These are phyloP conservation scores for Talpa occidentalis DNA, from an alignment of 2,113 vertebrate species.

Conservation along the genomic window DNA sequence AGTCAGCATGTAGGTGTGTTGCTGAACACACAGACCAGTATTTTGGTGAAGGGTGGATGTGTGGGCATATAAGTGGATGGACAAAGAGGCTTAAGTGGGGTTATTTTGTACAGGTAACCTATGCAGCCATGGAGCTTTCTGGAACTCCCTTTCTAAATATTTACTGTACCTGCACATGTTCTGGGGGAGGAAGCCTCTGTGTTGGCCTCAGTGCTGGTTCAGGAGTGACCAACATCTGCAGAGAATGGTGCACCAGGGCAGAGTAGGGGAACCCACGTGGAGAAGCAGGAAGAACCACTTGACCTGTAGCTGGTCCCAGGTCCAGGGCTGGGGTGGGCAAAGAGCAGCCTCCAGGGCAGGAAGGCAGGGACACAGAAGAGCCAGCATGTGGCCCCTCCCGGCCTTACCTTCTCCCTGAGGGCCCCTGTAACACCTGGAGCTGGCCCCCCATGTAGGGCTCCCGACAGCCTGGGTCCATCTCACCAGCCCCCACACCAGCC, in stretches of 20 bases:
- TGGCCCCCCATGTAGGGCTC: background rate
- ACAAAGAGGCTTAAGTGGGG: background rate
- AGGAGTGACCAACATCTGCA: background rate
- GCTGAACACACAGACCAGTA: background rate
- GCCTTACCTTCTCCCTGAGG: background rate
- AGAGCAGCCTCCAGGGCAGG: background rate
- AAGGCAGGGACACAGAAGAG: background rate
- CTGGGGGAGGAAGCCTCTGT: rapidly evolving
- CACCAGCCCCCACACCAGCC: background rate
- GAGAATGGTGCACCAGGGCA: rapidly evolving
- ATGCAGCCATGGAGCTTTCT: background rate
- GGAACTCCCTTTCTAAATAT: background rate
- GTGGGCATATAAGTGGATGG: background rate
- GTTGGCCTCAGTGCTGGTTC: rapidly evolving
- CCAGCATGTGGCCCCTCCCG: background rate
- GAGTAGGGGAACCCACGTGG: background rate
- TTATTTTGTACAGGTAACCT: background rate
- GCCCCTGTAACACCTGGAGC: background rate
- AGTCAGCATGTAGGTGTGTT: background rate
- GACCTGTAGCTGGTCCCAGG: background rate
- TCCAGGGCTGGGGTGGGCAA: background rate
- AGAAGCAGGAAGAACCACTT: background rate
- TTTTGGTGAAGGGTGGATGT: rapidly evolving
- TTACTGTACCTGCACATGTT: background rate
- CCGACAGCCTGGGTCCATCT: background rate